phyloP scores from a whole-genome alignment of 2,797 vertebrate genomes.

The Enteromius thamalakanensis region DNA sequence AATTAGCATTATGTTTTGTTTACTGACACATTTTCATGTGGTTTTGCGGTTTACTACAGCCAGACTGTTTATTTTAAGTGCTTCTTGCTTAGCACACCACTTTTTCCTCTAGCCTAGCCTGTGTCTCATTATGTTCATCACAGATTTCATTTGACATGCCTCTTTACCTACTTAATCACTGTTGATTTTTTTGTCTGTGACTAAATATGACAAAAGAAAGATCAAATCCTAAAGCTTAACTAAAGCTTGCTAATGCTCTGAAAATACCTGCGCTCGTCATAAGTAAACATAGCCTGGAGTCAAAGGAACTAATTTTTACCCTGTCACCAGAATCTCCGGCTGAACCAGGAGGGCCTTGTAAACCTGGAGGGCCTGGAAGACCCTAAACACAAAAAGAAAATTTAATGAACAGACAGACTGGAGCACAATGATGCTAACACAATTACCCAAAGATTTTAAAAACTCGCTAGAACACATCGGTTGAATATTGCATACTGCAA shows the following conservation, averaged over 20 bases:
- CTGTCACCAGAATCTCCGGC: conserved; percentile 93
- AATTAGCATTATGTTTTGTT: conserved; percentile 14
- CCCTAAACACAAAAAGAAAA: conserved; percentile 78
- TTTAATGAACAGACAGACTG: conserved; percentile 38
- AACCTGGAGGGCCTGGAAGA: conserved; percentile 91
- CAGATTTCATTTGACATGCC: background rate
- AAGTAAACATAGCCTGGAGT: conserved; percentile 19
- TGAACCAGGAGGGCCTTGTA: conserved; percentile 89
- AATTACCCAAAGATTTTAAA: background rate
- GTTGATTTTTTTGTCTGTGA: background rate
- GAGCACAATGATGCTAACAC: background rate
- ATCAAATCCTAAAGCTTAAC: background rate
- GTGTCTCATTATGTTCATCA: background rate
- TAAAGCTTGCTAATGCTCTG: background rate
- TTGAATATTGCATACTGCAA: background rate
- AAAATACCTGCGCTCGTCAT: background rate
- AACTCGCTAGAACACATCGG: background rate
- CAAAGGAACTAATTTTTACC: conserved; percentile 76
- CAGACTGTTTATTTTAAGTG: background rate
- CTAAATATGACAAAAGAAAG: background rate
- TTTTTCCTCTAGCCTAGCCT: background rate
- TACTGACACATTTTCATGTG: background rate
- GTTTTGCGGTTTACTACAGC: background rate
- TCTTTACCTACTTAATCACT: background rate
- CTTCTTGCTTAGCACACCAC: background rate